Base-by-base conservation (phyloP, 2,113 vertebrate species). In the Lepisosteus oculatus region DNA sequence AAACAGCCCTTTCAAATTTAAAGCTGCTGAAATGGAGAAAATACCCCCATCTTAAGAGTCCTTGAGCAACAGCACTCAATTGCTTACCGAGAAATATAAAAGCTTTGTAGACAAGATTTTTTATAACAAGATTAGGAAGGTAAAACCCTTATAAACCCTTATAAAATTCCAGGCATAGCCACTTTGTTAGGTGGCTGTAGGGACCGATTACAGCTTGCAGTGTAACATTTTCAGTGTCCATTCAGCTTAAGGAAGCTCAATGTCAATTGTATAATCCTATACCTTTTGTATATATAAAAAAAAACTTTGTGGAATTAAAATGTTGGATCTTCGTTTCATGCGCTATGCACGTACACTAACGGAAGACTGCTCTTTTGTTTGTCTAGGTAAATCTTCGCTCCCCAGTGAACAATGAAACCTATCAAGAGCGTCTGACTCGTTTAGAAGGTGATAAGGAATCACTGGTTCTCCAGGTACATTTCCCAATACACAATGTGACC, bases 371-470 rank as follows among this genome's bases (percentile, higher is more conserved):
- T 73, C 62, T 69, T 86, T 81, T 89, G 6, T 86, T 9, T 51
- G 47, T 51, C 44, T 90, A 99, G 94, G 95, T 87, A 83, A 95
- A 94, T 83, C 88, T 88, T 65, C 92, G 88, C 57, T 69, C 89
- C 67, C 76, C 91, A 62, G 79, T 82, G 70, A 94, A 84, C 81
- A 93, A 92, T 86, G 96, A 98, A 84, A 96, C 93, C 66, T 97
- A 97, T 74, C 95, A 95, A 80, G 95, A 99, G 72, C 92, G 96
- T 47, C 68, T 99, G 88, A 89, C 93, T 68, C 94, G 96, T 79
- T 88, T 99, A 89, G 97, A 99, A 86, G 96, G 95, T 61, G 97
- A 99, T 87, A 98, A 98, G 85, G 96, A 99, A 77, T 98, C 96
- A 0, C 92, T 99, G 66, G 95, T 98, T 81, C 84, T 98, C 72